Base-by-base conservation (phyloP, 2,797 vertebrate species). In the Acrossocheilus wenchowensis region DNA sequence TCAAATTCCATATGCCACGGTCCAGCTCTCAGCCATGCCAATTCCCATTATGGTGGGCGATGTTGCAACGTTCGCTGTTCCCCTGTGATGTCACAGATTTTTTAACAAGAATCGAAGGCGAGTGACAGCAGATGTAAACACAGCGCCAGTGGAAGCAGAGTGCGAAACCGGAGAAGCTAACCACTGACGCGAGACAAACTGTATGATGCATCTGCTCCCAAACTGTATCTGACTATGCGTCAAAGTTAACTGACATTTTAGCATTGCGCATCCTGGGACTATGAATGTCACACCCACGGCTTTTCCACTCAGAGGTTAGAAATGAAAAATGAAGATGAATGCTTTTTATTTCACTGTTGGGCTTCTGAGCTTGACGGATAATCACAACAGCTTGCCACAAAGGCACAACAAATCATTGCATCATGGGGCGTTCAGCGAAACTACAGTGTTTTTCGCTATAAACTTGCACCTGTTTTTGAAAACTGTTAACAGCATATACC, bases 181-280 rank as follows among this genome's bases (percentile, higher is more conserved):
- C 60, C 87, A 84, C n/a, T 69, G 85, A 77, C 81, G 74, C 72
- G 57, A 77, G 73, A 86, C 86, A 71, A 74, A 88, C 75, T 66
- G 73, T 79, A 73, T 91, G 89, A 91, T 91, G 87, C 89, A 90
- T 90, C 88, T 88, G 50, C 82, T 88, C 68, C 54, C 78, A 89
- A 87, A 91, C 77, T 87, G 83, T 71, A 90, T 79, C 74, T 89
- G 91, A 91, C 90, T 89, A 81, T 66, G 62, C 74, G 66, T 90
- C 87, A 87, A 66, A 83, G 81, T 82, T 72, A 88, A 78, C 87
- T 69, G 45, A 82, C 79, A 73, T 45, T 83, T 78, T 69, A 64
- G 85, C 64, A 21, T 60, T 54, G 71, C 62, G 9, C 66, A 79
- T 75, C 74, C 66, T 48, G 64, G 73, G 86, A 87, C 81, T 71